phyloP scores from a whole-genome alignment of 2,113 vertebrate genomes.

The Gymnobelideus leadbeateri region DNA sequence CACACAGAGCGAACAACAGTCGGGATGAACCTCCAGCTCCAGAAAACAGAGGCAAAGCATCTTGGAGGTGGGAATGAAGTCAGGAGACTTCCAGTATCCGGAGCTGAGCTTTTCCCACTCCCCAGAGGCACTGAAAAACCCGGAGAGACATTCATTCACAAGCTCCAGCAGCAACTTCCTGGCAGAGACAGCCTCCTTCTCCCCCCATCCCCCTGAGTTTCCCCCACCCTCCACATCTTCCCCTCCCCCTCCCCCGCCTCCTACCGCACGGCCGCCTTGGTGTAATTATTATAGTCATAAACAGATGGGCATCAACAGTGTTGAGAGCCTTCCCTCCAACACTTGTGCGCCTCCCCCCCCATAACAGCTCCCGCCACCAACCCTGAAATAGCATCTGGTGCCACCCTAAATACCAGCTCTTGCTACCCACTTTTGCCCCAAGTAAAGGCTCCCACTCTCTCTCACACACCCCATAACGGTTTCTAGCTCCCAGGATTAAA shows the following conservation, averaged over 20 bases:
- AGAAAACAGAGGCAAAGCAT: neutral
- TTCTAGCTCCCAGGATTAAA: neutral
- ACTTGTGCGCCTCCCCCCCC: neutral
- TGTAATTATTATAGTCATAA: neutral
- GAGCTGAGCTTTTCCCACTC: neutral
- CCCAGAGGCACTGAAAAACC: neutral
- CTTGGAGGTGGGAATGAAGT: neutral
- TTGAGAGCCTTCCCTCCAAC: neutral
- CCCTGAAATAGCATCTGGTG: conserved; percentile 55
- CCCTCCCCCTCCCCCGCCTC: conserved; percentile 17
- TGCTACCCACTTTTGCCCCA: conserved; percentile 31
- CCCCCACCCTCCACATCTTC: neutral
- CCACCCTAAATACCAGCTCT: conserved; percentile 68
- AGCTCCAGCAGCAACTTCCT: conserved; percentile 50
- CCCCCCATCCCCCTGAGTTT: neutral
- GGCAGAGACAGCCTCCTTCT: neutral
- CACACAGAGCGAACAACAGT: neutral
- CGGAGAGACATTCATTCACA: too few species aligned
- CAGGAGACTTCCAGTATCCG: neutral
- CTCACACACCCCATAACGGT: conserved; percentile 46
- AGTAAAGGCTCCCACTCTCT: conserved; percentile 54
- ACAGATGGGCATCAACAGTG: neutral
- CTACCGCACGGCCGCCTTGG: neutral
- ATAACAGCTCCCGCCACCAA: conserved; percentile 39
- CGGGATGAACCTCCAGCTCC: neutral